Evolutionary conservation across 1,140 invertebrate species (phyloP).

Genomic region (Dreissena rostriformis): DNA sequence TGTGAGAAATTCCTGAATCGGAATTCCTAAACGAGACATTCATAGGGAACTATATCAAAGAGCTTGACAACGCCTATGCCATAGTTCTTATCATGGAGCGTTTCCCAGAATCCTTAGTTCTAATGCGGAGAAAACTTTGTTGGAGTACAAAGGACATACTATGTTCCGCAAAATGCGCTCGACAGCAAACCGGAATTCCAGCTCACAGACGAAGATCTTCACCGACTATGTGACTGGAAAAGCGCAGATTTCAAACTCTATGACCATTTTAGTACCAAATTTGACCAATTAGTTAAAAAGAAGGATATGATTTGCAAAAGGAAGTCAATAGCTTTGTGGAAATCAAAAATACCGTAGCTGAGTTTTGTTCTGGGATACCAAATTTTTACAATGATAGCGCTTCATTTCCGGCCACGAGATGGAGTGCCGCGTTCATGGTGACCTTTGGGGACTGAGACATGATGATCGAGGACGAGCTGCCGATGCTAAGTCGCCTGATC

Average conservation of each 20-base stretch:
- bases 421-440: constrained; percentile 64
- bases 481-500: constrained; percentile 59
- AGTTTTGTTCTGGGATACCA: constrained; percentile 54
- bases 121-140: constrained; percentile 71
- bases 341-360: constrained; percentile 55
- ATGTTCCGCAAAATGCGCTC: constrained; percentile 69
- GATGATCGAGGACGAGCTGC: constrained; percentile 64
- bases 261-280: constrained; percentile 60
- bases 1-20: constrained; percentile 44
- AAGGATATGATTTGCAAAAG: constrained; percentile 59
- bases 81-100: constrained; percentile 74
- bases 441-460: constrained; percentile 60
- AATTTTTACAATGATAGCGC: neutral
- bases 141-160: constrained; percentile 76
- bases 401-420: constrained; percentile 28
- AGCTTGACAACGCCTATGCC: constrained; percentile 68
- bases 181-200: constrained; percentile 47
- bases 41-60: constrained; percentile 61
- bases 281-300: constrained; percentile 57
- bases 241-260: constrained; percentile 71
- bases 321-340: constrained; percentile 68
- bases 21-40: constrained; percentile 56
- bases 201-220: constrained; percentile 56
- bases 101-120: constrained; percentile 75
- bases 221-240: constrained; percentile 57